A percentile compares a stretch with the other conserved stretches of the same genome.
Conservation (phyloP, 2,797 vertebrate species). For the Rhincodon typus region DNA sequence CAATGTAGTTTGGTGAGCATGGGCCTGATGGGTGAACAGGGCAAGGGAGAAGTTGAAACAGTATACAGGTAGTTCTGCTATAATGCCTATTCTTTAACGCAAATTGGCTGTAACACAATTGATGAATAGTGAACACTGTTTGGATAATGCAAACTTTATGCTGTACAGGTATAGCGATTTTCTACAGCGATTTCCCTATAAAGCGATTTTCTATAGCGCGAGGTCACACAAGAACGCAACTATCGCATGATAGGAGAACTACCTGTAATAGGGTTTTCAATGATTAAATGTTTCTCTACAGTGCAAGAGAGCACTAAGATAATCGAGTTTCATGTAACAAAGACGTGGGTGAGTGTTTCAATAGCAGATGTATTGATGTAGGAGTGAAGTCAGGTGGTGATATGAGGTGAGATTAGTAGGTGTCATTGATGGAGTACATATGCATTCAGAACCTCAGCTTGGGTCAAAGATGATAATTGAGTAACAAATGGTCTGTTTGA, state of each 20-base stretch:
- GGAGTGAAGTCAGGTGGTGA: background rate
- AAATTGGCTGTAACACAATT: no score
- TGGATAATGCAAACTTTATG: no score
- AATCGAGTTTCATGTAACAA: background rate
- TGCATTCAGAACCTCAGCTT: background rate
- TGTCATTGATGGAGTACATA: background rate
- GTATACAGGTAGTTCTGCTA: no score
- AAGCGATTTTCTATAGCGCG: no score
- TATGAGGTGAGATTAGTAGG: background rate
- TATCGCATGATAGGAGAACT: no score
- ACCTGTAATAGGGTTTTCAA: background rate
- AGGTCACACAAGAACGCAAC: no score
- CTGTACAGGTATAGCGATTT: no score
- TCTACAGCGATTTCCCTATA: no score
- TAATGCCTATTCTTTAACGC: no score
- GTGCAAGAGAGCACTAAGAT: background rate
- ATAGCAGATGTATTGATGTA: background rate
- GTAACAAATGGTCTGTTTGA: background rate
- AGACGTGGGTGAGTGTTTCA: background rate
- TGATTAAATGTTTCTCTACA: background rate
- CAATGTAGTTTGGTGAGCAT: background rate
- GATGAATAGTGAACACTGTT: no score
- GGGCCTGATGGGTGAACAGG: background rate
- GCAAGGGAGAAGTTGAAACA: background rate
- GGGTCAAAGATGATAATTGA: background rate